Percentiles rank a stretch among this genome's conserved stretches.
phyloP scores from a whole-genome alignment of 2,888 invertebrate species.

The Parnassius apollo region DNA sequence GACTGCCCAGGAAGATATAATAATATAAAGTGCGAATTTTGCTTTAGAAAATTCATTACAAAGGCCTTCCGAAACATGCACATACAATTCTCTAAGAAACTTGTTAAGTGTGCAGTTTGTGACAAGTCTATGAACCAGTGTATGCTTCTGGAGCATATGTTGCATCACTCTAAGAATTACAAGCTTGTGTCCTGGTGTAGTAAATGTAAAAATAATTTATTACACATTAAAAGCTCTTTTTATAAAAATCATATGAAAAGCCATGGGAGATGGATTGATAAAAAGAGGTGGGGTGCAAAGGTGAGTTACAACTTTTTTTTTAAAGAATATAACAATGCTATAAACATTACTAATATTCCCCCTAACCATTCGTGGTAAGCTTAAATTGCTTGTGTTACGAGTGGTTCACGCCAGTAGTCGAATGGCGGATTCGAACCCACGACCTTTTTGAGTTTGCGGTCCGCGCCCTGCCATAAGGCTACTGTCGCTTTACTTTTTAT shows the following conservation, averaged over 20 bases:
- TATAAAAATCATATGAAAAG: slow-evolving; percentile 2
- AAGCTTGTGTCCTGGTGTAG: background rate
- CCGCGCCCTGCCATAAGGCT: too few species aligned
- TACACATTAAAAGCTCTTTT: background rate
- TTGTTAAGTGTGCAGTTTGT: background rate
- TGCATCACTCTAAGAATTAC: slow-evolving; percentile 9
- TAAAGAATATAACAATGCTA: too few species aligned
- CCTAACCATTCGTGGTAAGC: too few species aligned
- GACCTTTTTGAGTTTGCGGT: too few species aligned
- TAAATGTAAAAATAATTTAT: slow-evolving; percentile 6
- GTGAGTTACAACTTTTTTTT: background rate
- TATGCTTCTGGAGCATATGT: background rate
- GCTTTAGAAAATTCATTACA: slow-evolving; percentile 2
- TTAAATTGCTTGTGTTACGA: too few species aligned
- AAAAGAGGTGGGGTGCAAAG: background rate
- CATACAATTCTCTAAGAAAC: background rate
- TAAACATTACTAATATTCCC: too few species aligned
- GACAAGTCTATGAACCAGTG: background rate
- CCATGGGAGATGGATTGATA: background rate
- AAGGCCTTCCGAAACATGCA: background rate
- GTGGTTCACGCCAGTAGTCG: too few species aligned
- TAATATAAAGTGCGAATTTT: background rate
- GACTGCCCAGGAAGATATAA: slow-evolving; percentile 1
- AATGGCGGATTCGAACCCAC: too few species aligned
- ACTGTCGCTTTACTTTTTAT: too few species aligned